Percentiles rank a stretch among this genome's conserved stretches.
phyloP scores from a whole-genome alignment of 1,140 invertebrate species.

The Lasioglossum albipes region DNA sequence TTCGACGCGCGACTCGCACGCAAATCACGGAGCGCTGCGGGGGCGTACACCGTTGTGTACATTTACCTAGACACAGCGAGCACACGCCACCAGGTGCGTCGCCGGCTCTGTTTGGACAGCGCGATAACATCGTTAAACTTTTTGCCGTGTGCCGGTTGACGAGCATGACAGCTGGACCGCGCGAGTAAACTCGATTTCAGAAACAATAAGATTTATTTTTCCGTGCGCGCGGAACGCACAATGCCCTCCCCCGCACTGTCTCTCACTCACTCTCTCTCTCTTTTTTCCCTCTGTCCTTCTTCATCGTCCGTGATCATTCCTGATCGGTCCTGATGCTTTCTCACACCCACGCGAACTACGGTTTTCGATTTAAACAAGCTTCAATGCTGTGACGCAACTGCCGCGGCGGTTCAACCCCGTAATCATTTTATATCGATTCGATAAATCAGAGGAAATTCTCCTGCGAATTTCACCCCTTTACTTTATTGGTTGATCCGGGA shows the following conservation, averaged over 20 bases:
- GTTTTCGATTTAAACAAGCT: neutral
- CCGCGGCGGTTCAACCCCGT: neutral
- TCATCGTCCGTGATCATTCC: neutral
- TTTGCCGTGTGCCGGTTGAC: constrained; percentile 57
- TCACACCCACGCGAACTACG: neutral
- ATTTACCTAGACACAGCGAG: constrained; percentile 8
- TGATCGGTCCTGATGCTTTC: neutral
- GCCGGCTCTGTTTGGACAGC: constrained; percentile 60
- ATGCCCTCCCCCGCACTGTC: neutral
- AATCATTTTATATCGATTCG: neutral
- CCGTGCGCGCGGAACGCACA: constrained; percentile 48
- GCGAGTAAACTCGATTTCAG: constrained; percentile 63
- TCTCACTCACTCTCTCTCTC: neutral
- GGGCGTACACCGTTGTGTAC: constrained; percentile 49
- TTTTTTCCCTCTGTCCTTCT: neutral
- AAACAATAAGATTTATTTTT: constrained; percentile 69
- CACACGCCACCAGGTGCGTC: constrained; percentile 41
- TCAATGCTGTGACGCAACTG: neutral
- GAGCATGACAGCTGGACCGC: constrained; percentile 61
- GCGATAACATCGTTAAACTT: constrained; percentile 67
- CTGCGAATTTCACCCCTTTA: no score
- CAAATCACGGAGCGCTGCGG: constrained; percentile 34
- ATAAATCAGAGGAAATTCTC: no score
- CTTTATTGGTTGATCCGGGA: no score
- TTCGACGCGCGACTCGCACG: neutral